These are phyloP conservation scores for Zaprionus ghesquierei DNA, from an alignment of 1,140 invertebrate genomes.

Conservation along the genomic window DNA sequence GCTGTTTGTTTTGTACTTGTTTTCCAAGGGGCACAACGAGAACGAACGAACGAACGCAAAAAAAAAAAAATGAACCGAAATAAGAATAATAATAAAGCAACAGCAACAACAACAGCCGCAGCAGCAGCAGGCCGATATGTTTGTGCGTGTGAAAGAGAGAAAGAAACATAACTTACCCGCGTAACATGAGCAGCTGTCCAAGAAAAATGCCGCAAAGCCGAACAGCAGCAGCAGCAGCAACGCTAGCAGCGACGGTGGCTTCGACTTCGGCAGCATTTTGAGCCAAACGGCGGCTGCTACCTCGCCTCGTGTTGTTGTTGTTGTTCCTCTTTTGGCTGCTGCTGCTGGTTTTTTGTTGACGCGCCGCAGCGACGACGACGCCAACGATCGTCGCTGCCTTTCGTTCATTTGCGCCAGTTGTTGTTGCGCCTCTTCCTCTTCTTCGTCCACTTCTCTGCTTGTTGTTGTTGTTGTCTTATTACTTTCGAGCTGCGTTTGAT, in stretches of 20 bases:
- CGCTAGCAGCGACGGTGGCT: constrained; percentile 26
- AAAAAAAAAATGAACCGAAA: constrained; percentile 17
- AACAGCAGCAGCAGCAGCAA: constrained; percentile 47
- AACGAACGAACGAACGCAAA: constrained; percentile 5
- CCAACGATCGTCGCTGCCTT: constrained; percentile 62
- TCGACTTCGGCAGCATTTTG: constrained; percentile 54
- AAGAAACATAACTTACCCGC: constrained; percentile 66
- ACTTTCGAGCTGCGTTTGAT: neutral
- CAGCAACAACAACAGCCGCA: constrained; percentile 14
- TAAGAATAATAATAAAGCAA: constrained; percentile 20
- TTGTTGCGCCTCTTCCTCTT: neutral
- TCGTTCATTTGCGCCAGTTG: constrained; percentile 57
- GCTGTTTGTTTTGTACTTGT: constrained; percentile 75
- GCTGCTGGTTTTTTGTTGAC: constrained; percentile 36
- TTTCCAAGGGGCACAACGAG: constrained; percentile 22
- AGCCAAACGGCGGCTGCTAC: constrained; percentile 31
- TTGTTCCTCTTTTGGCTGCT: constrained; percentile 18
- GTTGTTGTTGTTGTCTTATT: neutral
- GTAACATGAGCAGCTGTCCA: constrained; percentile 76
- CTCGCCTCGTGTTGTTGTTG: constrained; percentile 6
- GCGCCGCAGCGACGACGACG: constrained; percentile 74
- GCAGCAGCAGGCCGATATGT: constrained; percentile 1
- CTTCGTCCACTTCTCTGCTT: constrained; percentile 1
- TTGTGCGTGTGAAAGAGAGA: constrained; percentile 12
- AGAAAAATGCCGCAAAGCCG: constrained; percentile 34